Conservation (phyloP, 2,113 vertebrate species). For the Asarcornis scutulata region DNA sequence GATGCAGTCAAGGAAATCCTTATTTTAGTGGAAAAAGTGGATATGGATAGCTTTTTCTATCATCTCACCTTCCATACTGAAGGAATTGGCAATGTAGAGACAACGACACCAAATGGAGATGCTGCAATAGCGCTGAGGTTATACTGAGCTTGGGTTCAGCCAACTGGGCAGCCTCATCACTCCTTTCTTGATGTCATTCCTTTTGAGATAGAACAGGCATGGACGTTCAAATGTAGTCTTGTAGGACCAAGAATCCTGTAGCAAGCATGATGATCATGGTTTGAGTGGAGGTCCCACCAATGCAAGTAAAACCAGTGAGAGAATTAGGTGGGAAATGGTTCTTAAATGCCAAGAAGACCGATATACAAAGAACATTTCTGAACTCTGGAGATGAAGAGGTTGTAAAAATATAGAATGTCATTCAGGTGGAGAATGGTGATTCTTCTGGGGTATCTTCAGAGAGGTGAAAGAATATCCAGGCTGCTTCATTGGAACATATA, state of each 20-base stretch:
- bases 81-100: background rate
- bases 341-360: background rate
- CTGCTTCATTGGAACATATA: background rate
- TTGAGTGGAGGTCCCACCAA: background rate
- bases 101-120: background rate
- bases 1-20: background rate
- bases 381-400: background rate
- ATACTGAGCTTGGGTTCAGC: background rate
- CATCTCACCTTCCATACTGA: background rate
- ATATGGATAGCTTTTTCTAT: background rate
- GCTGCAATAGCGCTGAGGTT: background rate
- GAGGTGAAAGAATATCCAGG: background rate
- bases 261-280: background rate
- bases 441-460: background rate
- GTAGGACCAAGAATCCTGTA: background rate
- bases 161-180: background rate
- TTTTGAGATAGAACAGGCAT: background rate
- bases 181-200: background rate
- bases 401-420: background rate
- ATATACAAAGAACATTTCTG: background rate
- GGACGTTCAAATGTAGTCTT: background rate
- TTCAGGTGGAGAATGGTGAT: background rate
- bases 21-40: constrained; percentile 2
- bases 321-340: background rate
- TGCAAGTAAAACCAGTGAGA: background rate